Evolutionary conservation across 2,113 vertebrate species (phyloP), one percentile per base, ranked within the genome.

Genomic region (Cygnus buccinator): DNA sequence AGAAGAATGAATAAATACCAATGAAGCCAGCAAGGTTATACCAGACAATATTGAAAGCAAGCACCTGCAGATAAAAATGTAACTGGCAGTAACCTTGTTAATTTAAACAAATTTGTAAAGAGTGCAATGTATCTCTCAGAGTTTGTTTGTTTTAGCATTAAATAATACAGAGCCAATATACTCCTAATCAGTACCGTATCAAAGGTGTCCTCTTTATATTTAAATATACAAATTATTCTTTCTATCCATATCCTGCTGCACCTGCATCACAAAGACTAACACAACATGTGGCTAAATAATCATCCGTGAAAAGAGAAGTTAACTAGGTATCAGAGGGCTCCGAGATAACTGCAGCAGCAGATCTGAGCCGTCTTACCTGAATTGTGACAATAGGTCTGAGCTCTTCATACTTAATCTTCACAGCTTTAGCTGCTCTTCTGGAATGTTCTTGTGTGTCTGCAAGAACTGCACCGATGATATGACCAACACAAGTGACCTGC

Each of bases 401-500:
- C n/a, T 99, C 99, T 50, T 99, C 98, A 28, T 99, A 99, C 52
- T 97, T 93, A 78, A 99, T 95, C 97, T 96, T 99, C 59, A 99
- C 98, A 11, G 96, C 98, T 89, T 97, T 99, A 66, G 98, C 98
- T 1, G 99, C 99, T 96, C 98, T 98, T 92, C 99, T 99, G 37
- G 99, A 99, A 19, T 99, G 98, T 57, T 98, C 97, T 87, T 99
- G 98, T 12, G 99, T 99, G 86, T 99, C 98, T 5, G 99, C 98
- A 22, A 99, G 97, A 86, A 99, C 98, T 5, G 98, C 99, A 6
- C 99, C 99, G 0, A 99, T 98, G 93, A 99, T 97, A 37, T 99
- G 99, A 68, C 99, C 99, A 63, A 99, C 96, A 76, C 99, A 99
- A 41, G 99, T 99, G 67, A 99, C 99, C 99, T 99, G 82, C 29